These are phyloP conservation scores for Pecten maximus DNA, from an alignment of 2,888 invertebrate genomes.

Conservation along the genomic window DNA sequence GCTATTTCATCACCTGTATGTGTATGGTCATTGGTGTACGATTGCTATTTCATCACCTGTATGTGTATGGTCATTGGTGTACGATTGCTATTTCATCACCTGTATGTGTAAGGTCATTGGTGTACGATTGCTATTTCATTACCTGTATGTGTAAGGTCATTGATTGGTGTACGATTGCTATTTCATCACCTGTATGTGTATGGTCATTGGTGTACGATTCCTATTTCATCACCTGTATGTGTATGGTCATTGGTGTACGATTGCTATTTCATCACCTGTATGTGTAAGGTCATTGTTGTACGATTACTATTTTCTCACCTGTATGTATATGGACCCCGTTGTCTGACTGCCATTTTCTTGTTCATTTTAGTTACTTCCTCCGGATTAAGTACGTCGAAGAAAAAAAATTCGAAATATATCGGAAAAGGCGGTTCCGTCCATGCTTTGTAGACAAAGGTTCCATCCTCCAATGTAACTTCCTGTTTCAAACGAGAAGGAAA, in stretches of 20 bases:
- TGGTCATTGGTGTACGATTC: neutral
- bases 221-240: neutral
- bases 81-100: constrained; percentile 49
- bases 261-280: constrained; percentile 47
- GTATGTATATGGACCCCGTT: constrained; percentile 70
- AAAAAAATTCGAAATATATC: constrained; percentile 74
- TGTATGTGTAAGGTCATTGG: too few relatives aligned
- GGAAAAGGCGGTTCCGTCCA: constrained; percentile 87
- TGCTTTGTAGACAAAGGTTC: constrained; percentile 89
- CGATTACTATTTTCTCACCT: constrained; percentile 53
- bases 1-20: neutral
- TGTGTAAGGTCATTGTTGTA: neutral
- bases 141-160: too few relatives aligned
- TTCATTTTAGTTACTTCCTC: constrained; percentile 61
- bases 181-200: neutral
- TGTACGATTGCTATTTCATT: too few relatives aligned
- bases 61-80: neutral
- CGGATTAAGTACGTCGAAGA: constrained; percentile 76
- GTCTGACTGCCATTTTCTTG: constrained; percentile 58
- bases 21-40: too few relatives aligned
- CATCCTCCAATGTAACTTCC: constrained; percentile 89
- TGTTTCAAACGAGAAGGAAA: too few relatives aligned
- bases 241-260: neutral
- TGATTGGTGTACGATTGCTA: too few relatives aligned
- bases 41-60: too few relatives aligned